Evolutionary conservation across 1,140 invertebrate species (phyloP), one percentile per base, ranked within the genome.

Genomic region (Zaprionus vittiger): DNA sequence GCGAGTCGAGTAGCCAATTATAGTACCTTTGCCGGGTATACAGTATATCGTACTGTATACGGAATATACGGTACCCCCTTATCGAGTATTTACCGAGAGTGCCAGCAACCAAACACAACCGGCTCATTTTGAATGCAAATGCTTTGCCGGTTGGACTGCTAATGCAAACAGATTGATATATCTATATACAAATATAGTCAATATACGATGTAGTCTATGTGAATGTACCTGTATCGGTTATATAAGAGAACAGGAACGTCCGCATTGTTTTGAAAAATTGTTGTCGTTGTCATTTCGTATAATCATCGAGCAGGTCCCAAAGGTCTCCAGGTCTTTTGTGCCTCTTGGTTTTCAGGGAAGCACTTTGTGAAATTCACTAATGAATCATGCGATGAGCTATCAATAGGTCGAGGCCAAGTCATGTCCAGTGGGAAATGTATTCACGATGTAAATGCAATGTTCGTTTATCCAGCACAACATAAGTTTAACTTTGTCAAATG

Each of bases 81-180:
- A 34, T 65, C 44, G 20, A 76, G 68, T 76, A 72, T 65, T 71
- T 71, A 55, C 44, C 12, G 54, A 52, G 41, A 60, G 20, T 31
- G 26, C 38, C 61, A 12, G 7, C 64, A 62, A 24, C 64, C 41
- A 41, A 75, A 59, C 55, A 31, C 49, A 41, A 62, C 79, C 79
- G 79, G 68, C 76, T 79, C 57, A 82, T 86, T 86, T 61, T 41
- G 47, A 76, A 86, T 85, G 83, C 83, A 82, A 82, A 85, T 85
- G 66, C 80, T 54, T 52, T 55, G 70, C 83, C 79, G 67, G 73
- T 49, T 56, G 47, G 70, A 74, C 75, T 63, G 70, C 75, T 73
- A 75, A 68, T 70, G 56, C 57, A 81, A 81, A 81, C 52, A 72
- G 26, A 74, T 49, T 62, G 77, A 57, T 24, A 60, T 64, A 54